These are phyloP conservation scores for Ormyrus labotus DNA, from an alignment of 2,888 invertebrate genomes.

Conservation along the genomic window DNA sequence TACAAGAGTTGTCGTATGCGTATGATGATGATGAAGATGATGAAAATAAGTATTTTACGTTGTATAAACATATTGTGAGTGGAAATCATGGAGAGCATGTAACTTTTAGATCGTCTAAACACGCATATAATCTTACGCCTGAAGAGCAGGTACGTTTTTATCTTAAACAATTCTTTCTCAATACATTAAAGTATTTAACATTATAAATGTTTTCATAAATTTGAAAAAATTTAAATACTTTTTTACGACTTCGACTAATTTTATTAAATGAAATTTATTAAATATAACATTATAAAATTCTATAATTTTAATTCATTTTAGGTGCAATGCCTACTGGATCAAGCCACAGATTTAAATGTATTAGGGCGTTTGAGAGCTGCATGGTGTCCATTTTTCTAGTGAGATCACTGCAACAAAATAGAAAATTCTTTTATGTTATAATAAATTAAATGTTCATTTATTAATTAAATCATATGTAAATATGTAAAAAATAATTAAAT, in stretches of 20 bases:
- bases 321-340: slow-evolving; percentile 82
- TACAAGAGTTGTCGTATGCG: slow-evolving; percentile 75
- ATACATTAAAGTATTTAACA: too few species aligned
- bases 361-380: slow-evolving; percentile 81
- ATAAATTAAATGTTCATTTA: neutral
- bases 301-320: slow-evolving; percentile 60
- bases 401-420: too few species aligned
- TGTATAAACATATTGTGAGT: slow-evolving; percentile 64
- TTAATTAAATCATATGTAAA: slow-evolving; percentile 3
- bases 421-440: neutral
- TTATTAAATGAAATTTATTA: slow-evolving; percentile 30
- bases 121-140: slow-evolving; percentile 71
- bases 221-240: too few species aligned
- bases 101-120: slow-evolving; percentile 68
- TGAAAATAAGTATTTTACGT: slow-evolving; percentile 59
- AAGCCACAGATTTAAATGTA: slow-evolving; percentile 83
- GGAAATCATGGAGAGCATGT: slow-evolving; percentile 66
- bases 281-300: neutral
- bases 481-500: slow-evolving; percentile 3
- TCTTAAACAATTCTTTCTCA: too few species aligned
- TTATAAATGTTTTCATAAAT: too few species aligned
- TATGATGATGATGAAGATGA: slow-evolving; percentile 59
- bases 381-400: slow-evolving; percentile 78
- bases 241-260: neutral
- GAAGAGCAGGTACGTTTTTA: slow-evolving; percentile 76